Evolutionary conservation across 2,113 vertebrate genomes (phyloP), one percentile per base, ranked within the genome.

Genomic region (Bambusicola thoracicus): DNA sequence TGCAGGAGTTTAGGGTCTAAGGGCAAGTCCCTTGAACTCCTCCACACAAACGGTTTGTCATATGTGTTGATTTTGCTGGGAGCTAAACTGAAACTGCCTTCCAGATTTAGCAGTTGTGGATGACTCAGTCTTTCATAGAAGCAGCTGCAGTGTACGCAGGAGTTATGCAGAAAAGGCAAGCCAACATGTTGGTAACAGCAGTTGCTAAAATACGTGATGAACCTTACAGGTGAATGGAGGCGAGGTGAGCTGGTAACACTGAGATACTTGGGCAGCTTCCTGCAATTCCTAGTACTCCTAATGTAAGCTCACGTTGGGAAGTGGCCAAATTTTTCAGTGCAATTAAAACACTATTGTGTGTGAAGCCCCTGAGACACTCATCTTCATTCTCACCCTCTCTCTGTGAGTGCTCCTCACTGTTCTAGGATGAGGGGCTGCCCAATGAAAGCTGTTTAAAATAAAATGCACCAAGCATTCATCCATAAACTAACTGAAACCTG

Each of bases 81-180:
- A 93, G 78, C 36, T 73, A 76, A 88, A 40, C 24, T 30, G 78
- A 92, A 66, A 34, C 66, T 81, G 53, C 19, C 70, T 93, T 93
- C 77, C 44, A 76, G 67, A 88, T 94, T 87, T 81, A 90, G 78
- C 67, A 68, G 67, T 65, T 93, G 69, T 69, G 75, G 53, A 79
- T 96, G 91, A 93, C 67, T 96, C 74, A 91, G 16, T 38, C 29
- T 34, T 86, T 90, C 75, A 84, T 79, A 89, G 70, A 87, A 94
- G 92, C 86, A 96, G 87, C 88, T 93, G 81, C 48, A 93, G 62
- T 32, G n/a, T 92, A 72, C 55, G 85, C 61, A 88, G 76, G 68
- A 90, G 20, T 46, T 53, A 61, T 11, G 14, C 13, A 53, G 29
- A 93, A 93, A 89, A 49, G 86, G 51, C 58, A 94, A 85, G 38